Base-by-base conservation (phyloP, 35 echinoderm and acorn worm genomes). In the Ophioderma brevispina region DNA sequence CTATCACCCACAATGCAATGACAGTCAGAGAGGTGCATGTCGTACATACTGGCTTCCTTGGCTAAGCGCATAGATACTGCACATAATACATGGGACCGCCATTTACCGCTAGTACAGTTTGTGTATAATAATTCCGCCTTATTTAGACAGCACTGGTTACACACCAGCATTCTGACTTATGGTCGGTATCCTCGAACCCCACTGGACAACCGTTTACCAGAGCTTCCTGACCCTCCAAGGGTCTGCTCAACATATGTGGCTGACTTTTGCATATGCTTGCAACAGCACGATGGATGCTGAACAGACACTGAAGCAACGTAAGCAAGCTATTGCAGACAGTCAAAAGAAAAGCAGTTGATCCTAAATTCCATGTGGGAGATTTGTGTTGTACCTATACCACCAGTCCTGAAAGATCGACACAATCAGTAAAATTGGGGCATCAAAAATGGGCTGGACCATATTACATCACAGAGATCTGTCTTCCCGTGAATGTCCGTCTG, bases 21-120 rank as follows among this genome's bases (percentile, higher is more conserved):
- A 17, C 82, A 91, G 33, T n/a, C 76, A 37, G 89, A 91, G 34
- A 76, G 89, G 36, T 85, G 64, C 33, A 85, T 91, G 89, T 91
- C 89, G 0, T 83, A 76, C 43, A 91, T 91, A n/a, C 33, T 85
- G 31, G n/a, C 49, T 37, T 85, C 89, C 21, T 39, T 85, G 15
- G 50, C 81, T 1, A 91, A 91, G 70, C 76, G 55, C 0, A 43
- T 91, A 49, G 64, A 76, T n/a, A 23, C 5, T 8, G 63, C 1
- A 25, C 89, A 91, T 38, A 79, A 64, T 38, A 76, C 14, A 13
- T 91, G 89, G 89, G 80, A 91, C 31, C 13, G 40, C n/a, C 49
- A 84, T 32, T 28, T 91, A 21, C 63, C 80, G 0, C 85, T 85
- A 17, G 46, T 56, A 1, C 89, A 91, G 23, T 91, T 85, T 91